Conservation (phyloP, 2,113 vertebrate genomes). For the Cercocebus atys region DNA sequence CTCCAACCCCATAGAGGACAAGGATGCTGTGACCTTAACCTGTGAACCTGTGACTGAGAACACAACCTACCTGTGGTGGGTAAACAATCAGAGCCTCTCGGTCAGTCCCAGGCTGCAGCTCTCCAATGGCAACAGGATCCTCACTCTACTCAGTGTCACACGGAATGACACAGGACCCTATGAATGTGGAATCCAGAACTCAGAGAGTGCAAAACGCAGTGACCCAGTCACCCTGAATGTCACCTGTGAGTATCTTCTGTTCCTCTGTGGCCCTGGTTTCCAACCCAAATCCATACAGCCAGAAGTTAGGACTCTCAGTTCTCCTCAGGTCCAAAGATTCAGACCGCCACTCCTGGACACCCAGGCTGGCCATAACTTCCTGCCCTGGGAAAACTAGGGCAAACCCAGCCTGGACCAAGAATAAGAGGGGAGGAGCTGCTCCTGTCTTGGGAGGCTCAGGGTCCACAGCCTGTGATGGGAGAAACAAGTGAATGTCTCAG, state of each 20-base stretch:
- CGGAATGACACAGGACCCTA: not conserved
- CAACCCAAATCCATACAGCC: not conserved
- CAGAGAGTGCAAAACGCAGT: not conserved
- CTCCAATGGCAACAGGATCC: slow-evolving; percentile 15
- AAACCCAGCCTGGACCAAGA: not conserved
- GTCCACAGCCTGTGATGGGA: not conserved
- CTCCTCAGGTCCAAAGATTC: not conserved
- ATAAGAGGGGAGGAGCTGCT: rapidly evolving
- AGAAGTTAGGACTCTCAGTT: not conserved
- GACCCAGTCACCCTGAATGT: slow-evolving; percentile 18
- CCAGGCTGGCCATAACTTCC: not conserved
- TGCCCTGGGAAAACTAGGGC: no score
- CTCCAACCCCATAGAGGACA: not conserved
- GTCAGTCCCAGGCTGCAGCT: not conserved
- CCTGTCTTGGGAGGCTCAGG: no score
- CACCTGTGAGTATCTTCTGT: slow-evolving; percentile 54
- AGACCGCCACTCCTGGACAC: not conserved
- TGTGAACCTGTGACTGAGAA: slow-evolving; percentile 1
- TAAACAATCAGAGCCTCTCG: not conserved
- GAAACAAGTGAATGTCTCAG: not conserved
- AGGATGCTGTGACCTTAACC: not conserved
- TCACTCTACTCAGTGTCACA: not conserved
- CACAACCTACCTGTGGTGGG: slow-evolving; percentile 1
- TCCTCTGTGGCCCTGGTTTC: rapidly evolving
- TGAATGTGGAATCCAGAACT: not conserved